phyloP scores from a whole-genome alignment of 2,888 invertebrate genomes.

The Synanthedon myopaeformis region DNA sequence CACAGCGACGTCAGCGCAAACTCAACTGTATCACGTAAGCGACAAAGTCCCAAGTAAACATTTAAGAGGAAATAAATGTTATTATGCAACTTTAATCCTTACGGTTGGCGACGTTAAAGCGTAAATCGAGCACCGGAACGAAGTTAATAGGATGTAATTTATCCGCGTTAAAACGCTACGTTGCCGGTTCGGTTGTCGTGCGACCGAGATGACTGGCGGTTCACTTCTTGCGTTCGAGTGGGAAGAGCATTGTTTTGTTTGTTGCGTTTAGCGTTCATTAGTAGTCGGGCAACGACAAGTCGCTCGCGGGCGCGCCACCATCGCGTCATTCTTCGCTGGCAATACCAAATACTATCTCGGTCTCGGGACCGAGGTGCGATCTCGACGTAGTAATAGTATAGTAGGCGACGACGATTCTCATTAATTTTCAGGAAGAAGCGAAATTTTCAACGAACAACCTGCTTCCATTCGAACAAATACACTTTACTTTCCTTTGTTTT shows the following conservation, averaged over 20 bases:
- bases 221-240: constrained; percentile 19
- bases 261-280: constrained; percentile 51
- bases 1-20: constrained; percentile 36
- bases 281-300: constrained; percentile 25
- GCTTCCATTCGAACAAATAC: constrained; percentile 25
- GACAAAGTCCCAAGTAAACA: constrained; percentile 53
- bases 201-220: constrained; percentile 31
- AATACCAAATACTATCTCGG: too few relatives aligned
- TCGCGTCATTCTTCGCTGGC: constrained; percentile 19
- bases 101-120: constrained; percentile 53
- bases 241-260: constrained; percentile 46
- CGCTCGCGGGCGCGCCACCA: constrained; percentile 43
- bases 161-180: constrained; percentile 61
- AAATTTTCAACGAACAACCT: constrained; percentile 39
- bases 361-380: constrained; percentile 45
- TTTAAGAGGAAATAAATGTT: constrained; percentile 34
- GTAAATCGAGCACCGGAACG: constrained; percentile 61
- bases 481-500: too few relatives aligned
- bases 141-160: constrained; percentile 69
- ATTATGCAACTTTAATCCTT: constrained; percentile 66
- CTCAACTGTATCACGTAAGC: constrained; percentile 48
- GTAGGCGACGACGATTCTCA: constrained; percentile 59
- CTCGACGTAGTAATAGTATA: constrained; percentile 32
- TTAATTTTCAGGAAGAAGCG: constrained; percentile 66
- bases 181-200: constrained; percentile 58